Evolutionary conservation across 2,797 vertebrate species (phyloP).

Genomic region (Mormyrus proboscirostris): DNA sequence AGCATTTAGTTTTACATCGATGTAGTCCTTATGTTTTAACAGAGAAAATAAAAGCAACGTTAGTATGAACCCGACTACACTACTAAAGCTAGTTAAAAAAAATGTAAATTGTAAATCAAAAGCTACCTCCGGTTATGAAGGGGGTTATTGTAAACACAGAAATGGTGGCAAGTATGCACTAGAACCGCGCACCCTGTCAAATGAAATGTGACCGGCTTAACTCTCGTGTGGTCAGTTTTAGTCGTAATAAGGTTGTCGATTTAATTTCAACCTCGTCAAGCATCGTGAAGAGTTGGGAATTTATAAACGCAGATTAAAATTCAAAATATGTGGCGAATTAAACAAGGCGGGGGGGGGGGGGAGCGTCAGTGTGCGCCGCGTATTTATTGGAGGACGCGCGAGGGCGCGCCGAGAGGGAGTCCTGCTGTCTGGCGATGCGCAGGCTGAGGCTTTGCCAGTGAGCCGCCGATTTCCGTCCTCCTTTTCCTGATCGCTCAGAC

Average conservation of each 20-base stretch:
- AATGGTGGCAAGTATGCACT: neutral
- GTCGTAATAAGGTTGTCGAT: neutral
- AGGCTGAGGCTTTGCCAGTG: neutral
- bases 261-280: neutral
- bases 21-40: neutral
- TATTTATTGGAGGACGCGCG: neutral
- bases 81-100: neutral
- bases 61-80: neutral
- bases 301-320: neutral
- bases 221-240: neutral
- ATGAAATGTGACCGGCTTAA: neutral
- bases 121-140: neutral
- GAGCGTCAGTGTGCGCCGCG: neutral
- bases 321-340: neutral
- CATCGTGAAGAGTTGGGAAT: neutral
- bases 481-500: neutral
- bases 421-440: neutral
- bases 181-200: neutral
- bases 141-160: neutral
- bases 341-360: neutral
- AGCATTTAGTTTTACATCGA: neutral
- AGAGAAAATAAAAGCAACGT: neutral
- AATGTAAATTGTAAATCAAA: neutral
- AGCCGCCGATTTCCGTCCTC: constrained; percentile 36
- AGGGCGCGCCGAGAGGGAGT: neutral